Evolutionary conservation across 2,113 vertebrate genomes (phyloP).

Genomic region (Embiotoca jacksoni): DNA sequence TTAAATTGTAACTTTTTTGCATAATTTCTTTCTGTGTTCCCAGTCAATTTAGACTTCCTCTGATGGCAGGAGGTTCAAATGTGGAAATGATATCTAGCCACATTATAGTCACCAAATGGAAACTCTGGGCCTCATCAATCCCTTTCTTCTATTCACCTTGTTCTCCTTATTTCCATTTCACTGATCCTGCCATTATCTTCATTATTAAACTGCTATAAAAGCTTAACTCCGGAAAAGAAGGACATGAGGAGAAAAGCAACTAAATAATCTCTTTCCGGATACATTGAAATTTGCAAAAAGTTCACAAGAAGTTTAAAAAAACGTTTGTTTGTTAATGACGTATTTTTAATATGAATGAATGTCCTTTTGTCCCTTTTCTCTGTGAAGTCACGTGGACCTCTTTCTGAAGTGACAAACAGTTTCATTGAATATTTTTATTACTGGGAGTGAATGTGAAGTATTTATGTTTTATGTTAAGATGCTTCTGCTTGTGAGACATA

Average conservation of each 20-base stretch:
- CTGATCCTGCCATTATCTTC: no score
- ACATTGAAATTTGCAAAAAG: not conserved
- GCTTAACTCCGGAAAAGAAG: slow-evolving; percentile 1
- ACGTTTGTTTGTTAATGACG: no score
- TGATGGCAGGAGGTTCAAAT: not conserved
- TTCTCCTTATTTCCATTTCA: no score
- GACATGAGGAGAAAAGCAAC: not conserved
- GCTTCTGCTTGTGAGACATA: not conserved
- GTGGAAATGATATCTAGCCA: slow-evolving; percentile 11
- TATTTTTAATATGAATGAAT: no score
- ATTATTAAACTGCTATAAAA: slow-evolving; percentile 32
- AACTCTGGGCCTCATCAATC: not conserved
- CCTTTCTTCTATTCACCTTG: no score
- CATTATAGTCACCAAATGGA: slow-evolving; percentile 38
- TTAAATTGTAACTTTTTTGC: not conserved
- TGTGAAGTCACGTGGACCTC: no score
- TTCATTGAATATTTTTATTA: not conserved
- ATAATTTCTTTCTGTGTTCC: not conserved
- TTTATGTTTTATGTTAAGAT: not conserved
- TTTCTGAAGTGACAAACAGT: no score
- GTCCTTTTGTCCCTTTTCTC: no score
- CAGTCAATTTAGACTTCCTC: no score
- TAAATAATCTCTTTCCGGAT: not conserved
- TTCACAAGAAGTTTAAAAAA: no score
- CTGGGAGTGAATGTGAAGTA: not conserved